Evolutionary conservation across 2,888 invertebrate genomes (phyloP).

Genomic region (Drepana falcataria): DNA sequence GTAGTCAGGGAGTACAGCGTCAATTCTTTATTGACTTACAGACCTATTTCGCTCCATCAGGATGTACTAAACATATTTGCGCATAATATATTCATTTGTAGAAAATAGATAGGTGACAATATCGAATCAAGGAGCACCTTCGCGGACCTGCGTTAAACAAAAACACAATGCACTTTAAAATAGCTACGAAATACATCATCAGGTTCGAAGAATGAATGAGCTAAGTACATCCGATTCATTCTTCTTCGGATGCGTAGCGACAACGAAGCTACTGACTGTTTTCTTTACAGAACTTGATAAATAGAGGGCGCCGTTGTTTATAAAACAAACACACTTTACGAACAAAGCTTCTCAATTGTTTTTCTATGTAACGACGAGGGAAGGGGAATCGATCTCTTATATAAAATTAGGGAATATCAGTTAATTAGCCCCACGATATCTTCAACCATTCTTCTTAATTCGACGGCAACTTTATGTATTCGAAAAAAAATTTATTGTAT

Average conservation of each 20-base stretch:
- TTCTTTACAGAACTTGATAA: slow-evolving; percentile 39
- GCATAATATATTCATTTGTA: too few relatives aligned
- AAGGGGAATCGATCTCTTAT: slow-evolving; percentile 22
- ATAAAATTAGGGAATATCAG: slow-evolving; percentile 21
- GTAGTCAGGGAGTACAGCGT: too few relatives aligned
- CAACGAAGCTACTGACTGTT: slow-evolving; percentile 25
- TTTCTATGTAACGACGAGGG: slow-evolving; percentile 39
- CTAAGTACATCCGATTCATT: slow-evolving; percentile 41
- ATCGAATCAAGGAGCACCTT: too few relatives aligned
- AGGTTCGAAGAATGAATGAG: slow-evolving; percentile 30
- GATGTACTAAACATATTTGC: too few relatives aligned
- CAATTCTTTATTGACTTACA: too few relatives aligned
- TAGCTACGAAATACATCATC: neutral
- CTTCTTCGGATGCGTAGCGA: slow-evolving; percentile 28
- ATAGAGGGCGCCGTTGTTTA: slow-evolving; percentile 48
- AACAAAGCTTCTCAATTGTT: slow-evolving; percentile 38
- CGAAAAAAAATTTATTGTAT: too few relatives aligned
- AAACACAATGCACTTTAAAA: neutral
- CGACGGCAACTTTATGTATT: too few relatives aligned
- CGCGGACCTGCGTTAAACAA: too few relatives aligned
- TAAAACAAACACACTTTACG: slow-evolving; percentile 40
- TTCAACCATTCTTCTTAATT: slow-evolving; percentile 4
- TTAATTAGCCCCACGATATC: slow-evolving; percentile 1
- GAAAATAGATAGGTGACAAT: too few relatives aligned
- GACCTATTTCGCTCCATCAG: too few relatives aligned